Evolutionary conservation across 2,797 vertebrate genomes (phyloP), one percentile per base, ranked within the genome.

Genomic region (Crenichthys baileyi): DNA sequence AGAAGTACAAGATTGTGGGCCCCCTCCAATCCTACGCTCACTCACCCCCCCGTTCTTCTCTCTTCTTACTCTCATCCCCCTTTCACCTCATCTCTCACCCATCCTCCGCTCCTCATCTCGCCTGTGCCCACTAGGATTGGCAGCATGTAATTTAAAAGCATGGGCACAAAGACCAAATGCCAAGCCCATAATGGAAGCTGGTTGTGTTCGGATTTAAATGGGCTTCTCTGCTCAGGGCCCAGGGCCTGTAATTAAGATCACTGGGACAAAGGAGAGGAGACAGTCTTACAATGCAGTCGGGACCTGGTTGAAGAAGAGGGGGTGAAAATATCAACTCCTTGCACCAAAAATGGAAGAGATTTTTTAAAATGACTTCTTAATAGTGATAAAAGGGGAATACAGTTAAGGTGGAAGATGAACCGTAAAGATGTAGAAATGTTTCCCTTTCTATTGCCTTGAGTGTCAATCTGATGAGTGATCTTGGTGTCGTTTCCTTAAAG

Each of bases 101-200:
- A 86, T 91, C 90, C 91, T 91, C 92, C 83, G 88, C 88, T 89
- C 87, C 89, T 92, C 91, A 85, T 93, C 92, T 92, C 88, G 90
- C 94, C 92, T 50, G 85, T 95, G 95, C 95, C 95, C 94, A 94
- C 93, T 93, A 91, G 89, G 94, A 95, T 94, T 96, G 95, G 94
- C 96, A 96, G 95, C 94, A 95, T 96, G 95, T 96, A 96, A 96
- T 96, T 96, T 96, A 96, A 95, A 94, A 94, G 94, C 93, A 95
- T 91, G 94, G 92, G 94, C 94, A 96, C 95, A 96, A 96, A 96
- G 95, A 94, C 94, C 95, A 94, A 96, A 96, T 95, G 95, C 93
- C 95, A 95, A 93, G 94, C 91, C 94, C 93, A 96, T 95, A 96
- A 95, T 95, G 94, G 94, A 94, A 93, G 94, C 90, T 92, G 90